Percentiles rank a stretch among this genome's conserved stretches.
Conservation (phyloP, 2,888 invertebrate species). For the Vesta saturnalis region DNA sequence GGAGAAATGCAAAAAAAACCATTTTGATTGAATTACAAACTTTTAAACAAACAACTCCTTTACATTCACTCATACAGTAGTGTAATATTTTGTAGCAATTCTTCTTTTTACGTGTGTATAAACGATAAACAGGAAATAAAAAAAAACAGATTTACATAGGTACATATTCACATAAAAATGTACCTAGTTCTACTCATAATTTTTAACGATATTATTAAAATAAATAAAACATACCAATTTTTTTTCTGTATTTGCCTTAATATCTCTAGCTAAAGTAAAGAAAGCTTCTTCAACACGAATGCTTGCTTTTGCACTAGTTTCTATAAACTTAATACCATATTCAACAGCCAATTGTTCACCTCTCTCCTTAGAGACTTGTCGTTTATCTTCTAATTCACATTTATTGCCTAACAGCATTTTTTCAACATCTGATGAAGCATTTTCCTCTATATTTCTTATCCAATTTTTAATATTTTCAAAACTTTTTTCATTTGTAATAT, state of each 20-base stretch:
- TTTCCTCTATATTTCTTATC: conserved; percentile 99
- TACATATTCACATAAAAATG: neutral
- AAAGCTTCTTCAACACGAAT: conserved; percentile 98
- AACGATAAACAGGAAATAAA: no score
- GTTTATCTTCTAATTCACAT: conserved; percentile 95
- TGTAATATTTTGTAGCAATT: neutral
- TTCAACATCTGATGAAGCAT: conserved; percentile 98
- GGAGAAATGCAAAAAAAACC: no score
- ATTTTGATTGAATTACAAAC: no score
- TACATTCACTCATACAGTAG: no score
- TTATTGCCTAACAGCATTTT: conserved; percentile 99
- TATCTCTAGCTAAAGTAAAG: conserved; percentile 96
- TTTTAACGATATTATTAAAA: neutral
- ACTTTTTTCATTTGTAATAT: conserved; percentile 98
- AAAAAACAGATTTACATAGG: neutral
- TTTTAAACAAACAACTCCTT: no score
- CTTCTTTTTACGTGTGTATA: no score
- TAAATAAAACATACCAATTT: conserved; percentile 81
- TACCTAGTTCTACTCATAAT: no score
- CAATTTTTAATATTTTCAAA: conserved; percentile 99
- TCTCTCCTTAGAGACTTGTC: conserved; percentile 95
- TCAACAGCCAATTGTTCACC: conserved; percentile 98
- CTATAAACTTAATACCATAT: conserved; percentile 99
- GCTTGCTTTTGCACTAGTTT: conserved; percentile 98
- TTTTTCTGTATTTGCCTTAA: conserved; percentile 98